Percentiles rank a stretch among this genome's conserved stretches.
Evolutionary conservation across 2,797 vertebrate genomes (phyloP).

Genomic region (Esox masquinongy): DNA sequence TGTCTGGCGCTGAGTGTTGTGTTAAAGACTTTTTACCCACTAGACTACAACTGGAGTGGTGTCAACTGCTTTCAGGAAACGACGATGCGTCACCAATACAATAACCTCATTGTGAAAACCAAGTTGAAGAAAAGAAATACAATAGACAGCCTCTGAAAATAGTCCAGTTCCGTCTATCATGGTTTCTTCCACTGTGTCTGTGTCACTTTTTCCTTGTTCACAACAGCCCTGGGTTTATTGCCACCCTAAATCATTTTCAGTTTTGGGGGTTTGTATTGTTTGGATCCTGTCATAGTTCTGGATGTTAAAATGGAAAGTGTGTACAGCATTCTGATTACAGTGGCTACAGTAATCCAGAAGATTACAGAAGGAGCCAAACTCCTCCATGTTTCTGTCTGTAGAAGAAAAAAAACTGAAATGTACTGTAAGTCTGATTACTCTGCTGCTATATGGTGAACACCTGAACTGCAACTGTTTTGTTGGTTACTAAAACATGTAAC

Average conservation of each 20-base stretch:
- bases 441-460: background rate
- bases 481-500: background rate
- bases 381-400: background rate
- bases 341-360: background rate
- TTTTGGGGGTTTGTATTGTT: slow-evolving; percentile 55
- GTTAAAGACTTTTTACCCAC: slow-evolving; percentile 1
- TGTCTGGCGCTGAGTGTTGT: slow-evolving; percentile 1
- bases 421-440: background rate
- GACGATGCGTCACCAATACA: slow-evolving; percentile 54
- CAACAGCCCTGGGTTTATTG: slow-evolving; percentile 44
- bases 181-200: slow-evolving; percentile 52
- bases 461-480: background rate
- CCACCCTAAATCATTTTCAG: slow-evolving; percentile 48
- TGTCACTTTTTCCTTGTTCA: slow-evolving; percentile 61
- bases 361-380: background rate
- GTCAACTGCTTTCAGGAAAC: slow-evolving; percentile 64
- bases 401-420: background rate
- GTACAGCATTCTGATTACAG: slow-evolving; percentile 45
- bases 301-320: slow-evolving; percentile 48
- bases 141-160: slow-evolving; percentile 37
- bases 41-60: slow-evolving; percentile 45
- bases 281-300: slow-evolving; percentile 58
- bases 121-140: slow-evolving; percentile 23
- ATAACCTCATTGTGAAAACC: slow-evolving; percentile 57
- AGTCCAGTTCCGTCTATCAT: slow-evolving; percentile 50